Base-by-base conservation (phyloP, 30 jellyfish, hydroid and myxozoan species). In the Turritopsis dohrnii region DNA sequence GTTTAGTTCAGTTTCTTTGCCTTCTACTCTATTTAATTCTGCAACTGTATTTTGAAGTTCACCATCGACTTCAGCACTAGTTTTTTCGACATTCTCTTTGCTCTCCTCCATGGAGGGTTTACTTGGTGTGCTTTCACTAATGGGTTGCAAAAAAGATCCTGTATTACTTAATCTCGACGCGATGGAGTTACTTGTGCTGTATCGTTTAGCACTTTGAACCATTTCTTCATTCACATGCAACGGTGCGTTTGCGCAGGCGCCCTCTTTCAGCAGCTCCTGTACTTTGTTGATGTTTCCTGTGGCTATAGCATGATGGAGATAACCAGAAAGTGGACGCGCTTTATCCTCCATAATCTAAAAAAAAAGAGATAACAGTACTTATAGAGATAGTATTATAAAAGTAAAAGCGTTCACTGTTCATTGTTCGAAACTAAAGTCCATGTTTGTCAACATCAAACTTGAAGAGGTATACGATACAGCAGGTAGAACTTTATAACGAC, bases 281-380 rank as follows among this genome's bases (percentile, higher is more conserved):
- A 82, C 86, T 66, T 29, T 72, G 20, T 27, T 54, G 29, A 41
- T 21, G 29, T 82, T 82, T 26, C 89, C 89, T 21, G 71, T 82
- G 13, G 89, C 89, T 66, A 82, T 82, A 5, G 89, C 89, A 52
- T 71, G 89, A 66, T 82, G 89, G 26, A 82, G 89, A 16, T 21
- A 29, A 27, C 71, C 85, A 17, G 89, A 82, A 16, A 26, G 71
- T 1, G 89, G 89, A 4, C 86, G 79, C 17, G 83, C 13, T 27
- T 69, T 23, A 69, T 69, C 77, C 30, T 27, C 77, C 83, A 74
- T 74, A n/a, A 23, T 29, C 83, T 74, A 0, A 1, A 74, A 74
- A 8, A 23, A 8, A 74, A 74, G 23, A n/a, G 1, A 69, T n/a
- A 69, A 69, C 19, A 60, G 21, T 0, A 60, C 19, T 60, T 60